Base-by-base conservation (phyloP, 2,113 vertebrate species). In the Silurus glanis region DNA sequence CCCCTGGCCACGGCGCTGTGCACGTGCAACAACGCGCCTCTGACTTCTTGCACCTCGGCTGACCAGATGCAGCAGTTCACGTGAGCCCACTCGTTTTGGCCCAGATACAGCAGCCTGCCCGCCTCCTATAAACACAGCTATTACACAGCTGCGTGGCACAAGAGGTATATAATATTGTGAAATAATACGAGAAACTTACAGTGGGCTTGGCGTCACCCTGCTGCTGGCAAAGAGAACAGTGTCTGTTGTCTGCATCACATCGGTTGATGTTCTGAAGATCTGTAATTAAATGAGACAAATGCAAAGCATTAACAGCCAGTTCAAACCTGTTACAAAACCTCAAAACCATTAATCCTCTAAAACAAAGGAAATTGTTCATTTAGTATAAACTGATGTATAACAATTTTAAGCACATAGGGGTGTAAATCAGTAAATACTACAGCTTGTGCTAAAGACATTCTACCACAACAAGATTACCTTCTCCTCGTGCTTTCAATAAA, bases 31-130 rank as follows among this genome's bases (percentile, higher is more conserved):
- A 97, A 94, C 17, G 97, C 96, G 0, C 96, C 94, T 0, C 95
- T 95, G 0, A 96, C 95, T 84, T 98, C 97, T 79, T 97, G 96
- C 37, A 98, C 97, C 91, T 98, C 97, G 0, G 97, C 97, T 66
- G 97, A 98, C 97, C 97, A 97, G 72, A 97, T 94, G 90, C 96
- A 96, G 91, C 97, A 98, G 92, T 97, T 98, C 10, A 98, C 94
- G 0, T 98, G 97, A 13, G 96, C 96, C 97, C 97, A 98, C 83
- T 98, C 97, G 6, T 98, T 97, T 90, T 98, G 97, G 69, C 97
- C 97, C 25, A 97, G 92, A 89, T 98, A 97, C 67, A 98, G 86
- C 69, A 98, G 94, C 79, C 97, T 93, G 4, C 97, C 97, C 0
- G 95, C 96, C 4, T 96, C 96, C 97, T 98, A 47, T 19, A 67